Conservation (phyloP, 2,113 vertebrate species). For the Progne subis region DNA sequence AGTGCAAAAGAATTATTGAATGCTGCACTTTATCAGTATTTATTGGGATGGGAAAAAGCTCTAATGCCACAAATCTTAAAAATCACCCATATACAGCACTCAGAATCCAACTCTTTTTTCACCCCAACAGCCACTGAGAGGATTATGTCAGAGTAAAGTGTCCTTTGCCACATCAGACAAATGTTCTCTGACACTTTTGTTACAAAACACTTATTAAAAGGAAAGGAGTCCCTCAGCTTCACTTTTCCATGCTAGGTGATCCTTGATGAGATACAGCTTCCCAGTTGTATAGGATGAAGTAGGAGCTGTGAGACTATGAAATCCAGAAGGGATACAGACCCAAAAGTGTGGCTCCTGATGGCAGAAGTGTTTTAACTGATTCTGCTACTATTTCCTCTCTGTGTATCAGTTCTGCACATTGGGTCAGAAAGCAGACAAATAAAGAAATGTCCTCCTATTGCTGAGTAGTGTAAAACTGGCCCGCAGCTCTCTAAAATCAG, state of each 20-base stretch:
- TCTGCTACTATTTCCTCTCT: neutral
- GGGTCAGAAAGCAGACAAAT: neutral
- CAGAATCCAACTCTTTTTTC: neutral
- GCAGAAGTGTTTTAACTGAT: neutral
- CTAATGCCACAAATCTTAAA: neutral
- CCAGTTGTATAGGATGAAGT: neutral
- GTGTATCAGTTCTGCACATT: neutral
- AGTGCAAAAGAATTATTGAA: neutral
- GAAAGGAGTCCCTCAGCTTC: neutral
- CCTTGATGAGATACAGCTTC: neutral
- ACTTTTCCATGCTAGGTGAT: neutral
- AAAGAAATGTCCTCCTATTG: neutral
- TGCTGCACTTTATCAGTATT: neutral
- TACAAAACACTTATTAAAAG: neutral
- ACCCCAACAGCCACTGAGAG: neutral
- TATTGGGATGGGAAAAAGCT: neutral
- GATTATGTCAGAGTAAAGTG: neutral
- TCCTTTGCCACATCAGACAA: neutral
- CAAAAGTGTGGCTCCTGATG: neutral
- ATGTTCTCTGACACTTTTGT: neutral
- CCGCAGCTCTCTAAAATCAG: neutral
- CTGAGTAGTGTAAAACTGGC: neutral
- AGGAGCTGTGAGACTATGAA: neutral
- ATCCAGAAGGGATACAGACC: neutral
- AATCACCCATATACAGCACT: neutral